Base-by-base conservation (phyloP, 1,140 invertebrate genomes). In the Watersipora subatra region DNA sequence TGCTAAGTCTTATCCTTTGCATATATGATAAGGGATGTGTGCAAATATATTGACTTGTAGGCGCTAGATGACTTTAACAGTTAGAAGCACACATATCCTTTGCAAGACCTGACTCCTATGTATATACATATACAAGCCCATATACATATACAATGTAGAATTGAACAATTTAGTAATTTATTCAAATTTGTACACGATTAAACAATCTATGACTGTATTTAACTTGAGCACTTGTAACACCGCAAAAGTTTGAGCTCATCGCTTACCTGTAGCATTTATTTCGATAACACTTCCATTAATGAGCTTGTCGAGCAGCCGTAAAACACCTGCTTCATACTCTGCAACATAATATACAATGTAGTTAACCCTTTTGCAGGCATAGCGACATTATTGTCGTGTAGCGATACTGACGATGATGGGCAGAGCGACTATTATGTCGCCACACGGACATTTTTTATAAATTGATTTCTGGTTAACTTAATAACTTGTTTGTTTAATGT, bases 281-380 rank as follows among this genome's bases (percentile, higher is more conserved):
- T 94, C 88, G 69, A 96, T 87, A 70, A 85, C 85, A 0, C 92
- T 88, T 15, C 95, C 95, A 84, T 97, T 97, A 25, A 93, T 95
- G 12, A 98, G 80, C 82, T 92, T 93, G 71, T 97, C 92, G 58
- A 99, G 71, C 20, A 99, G 76, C 55, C 90, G 83, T 58, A 98
- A 86, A 61, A 98, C 85, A 82, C 86, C 94, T 1, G 93, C 87
- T 86, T 98, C 95, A 79, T 87, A 93, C 76, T 96, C 93, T 86
- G 80, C 75, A 74, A 80, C 74, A 34, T 12, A 27, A 34, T 15
- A 1, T 28, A 27, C n/a, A 34, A 63, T 29, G 19, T 63, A 20
- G 25, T 63, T 28, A 26, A 17, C n/a, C 2, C 19, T 27, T 1
- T 15, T 2, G 2, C 57, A n/a, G n/a, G 12, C 15, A 20, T 63